Base-by-base conservation (phyloP, 2,888 invertebrate genomes). In the Acleris cristana region DNA sequence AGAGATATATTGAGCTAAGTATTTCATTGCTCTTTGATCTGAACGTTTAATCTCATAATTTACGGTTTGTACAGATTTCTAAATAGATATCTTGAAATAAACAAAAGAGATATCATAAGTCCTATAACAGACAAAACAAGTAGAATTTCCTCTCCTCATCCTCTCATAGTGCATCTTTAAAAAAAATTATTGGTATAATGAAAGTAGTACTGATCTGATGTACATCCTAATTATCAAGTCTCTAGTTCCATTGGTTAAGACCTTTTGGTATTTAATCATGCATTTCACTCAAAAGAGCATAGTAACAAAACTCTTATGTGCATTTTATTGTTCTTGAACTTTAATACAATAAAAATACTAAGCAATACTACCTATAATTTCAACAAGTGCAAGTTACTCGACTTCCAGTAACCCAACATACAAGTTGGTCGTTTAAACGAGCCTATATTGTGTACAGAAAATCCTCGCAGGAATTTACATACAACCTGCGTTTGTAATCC, bases 381-480 rank as follows among this genome's bases (percentile, higher is more conserved):
- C 3, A 18, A 51, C 21, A 19, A 51, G 8, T 12, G 12, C 3
- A 12, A 19, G n/a, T 48, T 40, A 44, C 56, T 56, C 21, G 56
- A n/a, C 19, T 7, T 23, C 10, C 8, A 54, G 23, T 54, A 16
- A 6, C 7, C 1, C 18, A 0, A 5, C 54, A 18, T 18, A 44
- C 16, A 23, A 62, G 26, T 66, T 56, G 61, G 48, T 62, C 64
- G 64, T 73, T 65, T 71, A 70, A 62, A 71, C 70, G 74, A 74
- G 73, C 77, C 79, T 81, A 78, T 78, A 81, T 81, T 79, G 74
- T 74, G 71, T 71, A 72, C 72, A 61, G 70, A 71, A 73, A 73
- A 75, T 76, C 75, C 76, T 73, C 77, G 74, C 72, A 74, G 78
- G 70, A 58, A 84, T 83, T 83, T 84, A 80, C 83, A 83, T 83